Evolutionary conservation across 2,113 vertebrate species (phyloP).

Genomic region (Sisor rabdophorus): DNA sequence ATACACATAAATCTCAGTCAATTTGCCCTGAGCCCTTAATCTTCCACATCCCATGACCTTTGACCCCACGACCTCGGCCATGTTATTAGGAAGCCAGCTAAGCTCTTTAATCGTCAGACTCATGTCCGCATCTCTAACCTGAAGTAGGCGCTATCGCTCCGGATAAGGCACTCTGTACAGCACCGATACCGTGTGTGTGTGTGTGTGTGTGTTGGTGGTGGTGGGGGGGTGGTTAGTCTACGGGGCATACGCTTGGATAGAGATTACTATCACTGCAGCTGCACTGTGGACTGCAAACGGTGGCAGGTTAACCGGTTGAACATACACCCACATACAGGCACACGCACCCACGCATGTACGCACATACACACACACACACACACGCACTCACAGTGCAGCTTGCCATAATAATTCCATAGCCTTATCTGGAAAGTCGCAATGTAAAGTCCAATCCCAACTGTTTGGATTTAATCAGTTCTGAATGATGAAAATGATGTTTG

Average conservation of each 20-base stretch:
- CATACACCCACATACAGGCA: slow-evolving; percentile 12
- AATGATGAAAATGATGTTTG: neutral
- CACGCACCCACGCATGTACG: slow-evolving; percentile 45
- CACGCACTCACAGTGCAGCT: slow-evolving; percentile 46
- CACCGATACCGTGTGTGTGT: slow-evolving; percentile 62
- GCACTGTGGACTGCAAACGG: slow-evolving; percentile 66
- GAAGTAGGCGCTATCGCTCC: slow-evolving; percentile 68
- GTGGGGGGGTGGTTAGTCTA: slow-evolving; percentile 44
- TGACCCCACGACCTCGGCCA: slow-evolving; percentile 56
- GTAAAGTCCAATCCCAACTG: neutral
- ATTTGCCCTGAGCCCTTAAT: neutral
- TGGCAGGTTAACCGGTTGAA: slow-evolving; percentile 62
- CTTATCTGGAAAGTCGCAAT: slow-evolving; percentile 70
- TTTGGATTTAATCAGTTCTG: neutral
- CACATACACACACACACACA: slow-evolving; percentile 48
- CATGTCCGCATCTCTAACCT: slow-evolving; percentile 51
- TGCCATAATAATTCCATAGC: slow-evolving; percentile 61
- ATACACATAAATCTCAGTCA: neutral
- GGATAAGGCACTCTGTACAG: slow-evolving; percentile 66
- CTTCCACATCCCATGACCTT: slow-evolving; percentile 47
- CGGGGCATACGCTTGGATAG: slow-evolving; percentile 42
- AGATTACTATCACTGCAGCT: slow-evolving; percentile 64
- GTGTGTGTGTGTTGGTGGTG: too few species aligned
- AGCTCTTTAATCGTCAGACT: slow-evolving; percentile 61
- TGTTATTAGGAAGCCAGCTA: slow-evolving; percentile 59